Evolutionary conservation across 2,113 vertebrate genomes (phyloP).

Genomic region (Lucifuga dentata): DNA sequence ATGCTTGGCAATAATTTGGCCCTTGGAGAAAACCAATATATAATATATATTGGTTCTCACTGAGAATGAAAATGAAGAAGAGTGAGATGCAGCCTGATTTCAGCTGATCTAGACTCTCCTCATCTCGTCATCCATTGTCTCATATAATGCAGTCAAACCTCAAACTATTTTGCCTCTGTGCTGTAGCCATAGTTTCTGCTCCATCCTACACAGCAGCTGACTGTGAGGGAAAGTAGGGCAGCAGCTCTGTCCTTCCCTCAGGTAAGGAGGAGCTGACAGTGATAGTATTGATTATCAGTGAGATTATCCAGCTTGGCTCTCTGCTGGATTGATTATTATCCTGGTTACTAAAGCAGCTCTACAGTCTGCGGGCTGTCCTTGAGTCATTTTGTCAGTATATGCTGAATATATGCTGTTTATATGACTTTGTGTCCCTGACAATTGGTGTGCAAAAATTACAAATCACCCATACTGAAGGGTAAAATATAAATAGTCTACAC

Average conservation of each 20-base stretch:
- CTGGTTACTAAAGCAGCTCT: constrained; percentile 14
- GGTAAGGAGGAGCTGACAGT: constrained; percentile 43
- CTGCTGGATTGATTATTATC: constrained; percentile 24
- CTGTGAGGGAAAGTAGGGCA: constrained; percentile 33
- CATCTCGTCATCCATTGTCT: no score
- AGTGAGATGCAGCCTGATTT: no score
- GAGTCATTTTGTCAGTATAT: background rate
- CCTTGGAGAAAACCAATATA: no score
- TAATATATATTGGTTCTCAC: background rate
- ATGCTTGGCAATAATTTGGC: no score
- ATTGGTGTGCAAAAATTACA: background rate
- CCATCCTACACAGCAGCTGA: no score
- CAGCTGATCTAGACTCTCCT: no score
- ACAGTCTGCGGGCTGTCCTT: constrained; percentile 18
- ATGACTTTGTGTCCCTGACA: constrained; percentile 20
- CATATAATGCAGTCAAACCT: no score
- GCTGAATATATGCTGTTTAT: background rate
- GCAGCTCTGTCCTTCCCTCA: constrained; percentile 47
- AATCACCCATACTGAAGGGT: constrained; percentile 1
- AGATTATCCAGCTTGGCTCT: constrained; percentile 21
- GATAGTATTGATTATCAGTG: constrained; percentile 53
- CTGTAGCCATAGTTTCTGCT: no score
- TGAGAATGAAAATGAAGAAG: background rate
- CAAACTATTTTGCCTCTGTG: no score
- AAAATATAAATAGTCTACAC: background rate